Evolutionary conservation across 2,888 invertebrate genomes (phyloP).

Genomic region (Dioctria rufipes): DNA sequence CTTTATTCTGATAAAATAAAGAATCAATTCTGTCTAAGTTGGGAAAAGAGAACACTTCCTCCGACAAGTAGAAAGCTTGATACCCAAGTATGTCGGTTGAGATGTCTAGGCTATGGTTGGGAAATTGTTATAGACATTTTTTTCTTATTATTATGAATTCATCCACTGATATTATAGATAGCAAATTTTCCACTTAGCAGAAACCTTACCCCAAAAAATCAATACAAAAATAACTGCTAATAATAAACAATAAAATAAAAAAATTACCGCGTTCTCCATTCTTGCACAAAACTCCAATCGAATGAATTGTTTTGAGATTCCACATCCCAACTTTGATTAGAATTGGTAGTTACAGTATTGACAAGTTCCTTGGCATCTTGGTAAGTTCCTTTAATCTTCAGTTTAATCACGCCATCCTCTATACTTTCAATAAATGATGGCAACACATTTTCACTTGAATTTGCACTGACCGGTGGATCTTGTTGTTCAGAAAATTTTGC

Average conservation of each 20-base stretch:
- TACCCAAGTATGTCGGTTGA: too few species aligned
- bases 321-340: slow-evolving; percentile 66
- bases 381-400: slow-evolving; percentile 77
- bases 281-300: slow-evolving; percentile 84
- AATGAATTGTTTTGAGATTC: slow-evolving; percentile 73
- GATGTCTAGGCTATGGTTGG: too few species aligned
- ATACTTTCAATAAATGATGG: slow-evolving; percentile 71
- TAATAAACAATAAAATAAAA: background rate
- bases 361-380: slow-evolving; percentile 76
- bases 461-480: background rate
- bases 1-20: too few species aligned
- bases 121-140: too few species aligned
- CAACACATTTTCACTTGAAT: slow-evolving; percentile 59
- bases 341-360: slow-evolving; percentile 69
- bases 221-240: too few species aligned
- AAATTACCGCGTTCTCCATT: slow-evolving; percentile 79
- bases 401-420: slow-evolving; percentile 75
- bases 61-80: too few species aligned
- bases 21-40: too few species aligned
- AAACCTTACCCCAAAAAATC: too few species aligned
- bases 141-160: too few species aligned
- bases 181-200: too few species aligned
- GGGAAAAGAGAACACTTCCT: too few species aligned
- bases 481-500: slow-evolving; percentile 8
- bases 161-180: too few species aligned